Conservation (phyloP, 2,888 invertebrate species). For the Pammene fasciana region DNA sequence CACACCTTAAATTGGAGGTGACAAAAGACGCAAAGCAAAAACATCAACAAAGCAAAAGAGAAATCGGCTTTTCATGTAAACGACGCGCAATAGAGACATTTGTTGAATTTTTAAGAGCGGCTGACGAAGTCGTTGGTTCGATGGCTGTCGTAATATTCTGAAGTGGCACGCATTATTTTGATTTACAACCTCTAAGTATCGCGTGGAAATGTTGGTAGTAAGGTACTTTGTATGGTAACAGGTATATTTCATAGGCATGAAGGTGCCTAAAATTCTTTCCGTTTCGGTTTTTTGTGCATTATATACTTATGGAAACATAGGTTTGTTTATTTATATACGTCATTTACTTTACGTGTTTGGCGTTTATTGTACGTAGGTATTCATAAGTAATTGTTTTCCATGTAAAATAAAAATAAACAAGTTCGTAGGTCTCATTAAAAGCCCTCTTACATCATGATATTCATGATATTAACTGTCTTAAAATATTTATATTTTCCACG, state of each 20-base stretch:
- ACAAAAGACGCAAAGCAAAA: conserved; percentile 13
- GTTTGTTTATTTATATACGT: no score
- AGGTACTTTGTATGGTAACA: neutral
- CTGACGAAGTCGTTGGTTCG: conserved; percentile 34
- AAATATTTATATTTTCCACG: no score
- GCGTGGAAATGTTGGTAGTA: neutral
- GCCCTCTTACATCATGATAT: no score
- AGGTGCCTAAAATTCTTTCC: no score
- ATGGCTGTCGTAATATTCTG: conserved; percentile 36
- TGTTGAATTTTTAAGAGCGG: conserved; percentile 36
- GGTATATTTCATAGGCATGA: neutral
- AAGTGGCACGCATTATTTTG: conserved; percentile 39
- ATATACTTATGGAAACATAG: no score
- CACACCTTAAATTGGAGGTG: conserved; percentile 16
- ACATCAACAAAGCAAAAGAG: conserved; percentile 10
- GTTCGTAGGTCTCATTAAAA: no score
- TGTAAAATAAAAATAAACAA: no score
- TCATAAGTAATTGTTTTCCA: no score
- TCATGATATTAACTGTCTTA: no score
- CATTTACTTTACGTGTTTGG: no score
- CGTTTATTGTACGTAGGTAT: no score
- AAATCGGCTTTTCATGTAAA: conserved; percentile 20
- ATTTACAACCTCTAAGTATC: conserved; percentile 36
- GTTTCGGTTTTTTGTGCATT: no score
- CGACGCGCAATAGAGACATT: conserved; percentile 27